A percentile compares a stretch with the other conserved stretches of the same genome.
These are phyloP conservation scores for Plectrocnemia conspersa DNA, from an alignment of 1,140 invertebrate species.

Conservation along the genomic window DNA sequence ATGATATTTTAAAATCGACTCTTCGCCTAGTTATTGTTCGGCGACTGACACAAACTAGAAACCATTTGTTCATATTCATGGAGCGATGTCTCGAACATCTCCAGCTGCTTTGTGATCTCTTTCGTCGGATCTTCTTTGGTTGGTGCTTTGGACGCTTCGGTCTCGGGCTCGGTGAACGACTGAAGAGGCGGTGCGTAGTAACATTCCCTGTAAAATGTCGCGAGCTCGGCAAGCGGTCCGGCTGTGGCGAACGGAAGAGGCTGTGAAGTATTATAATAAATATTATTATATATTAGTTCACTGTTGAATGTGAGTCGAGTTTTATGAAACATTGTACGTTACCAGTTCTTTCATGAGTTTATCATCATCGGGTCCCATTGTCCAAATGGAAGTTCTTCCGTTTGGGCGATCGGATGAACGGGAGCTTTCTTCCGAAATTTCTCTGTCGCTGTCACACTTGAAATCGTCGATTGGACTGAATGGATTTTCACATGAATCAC, in stretches of 20 bases:
- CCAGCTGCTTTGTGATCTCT: constrained; percentile 66
- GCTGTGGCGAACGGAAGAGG: constrained; percentile 56
- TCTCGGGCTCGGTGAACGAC: constrained; percentile 55
- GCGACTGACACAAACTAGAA: constrained; percentile 54
- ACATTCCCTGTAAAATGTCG: constrained; percentile 73
- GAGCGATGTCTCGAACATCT: constrained; percentile 69
- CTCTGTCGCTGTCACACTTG: constrained; percentile 3
- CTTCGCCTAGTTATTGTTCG: constrained; percentile 28
- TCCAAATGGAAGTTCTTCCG: constrained; percentile 19
- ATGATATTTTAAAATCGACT: neutral
- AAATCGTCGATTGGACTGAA: constrained; percentile 3
- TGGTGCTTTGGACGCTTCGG: constrained; percentile 17
- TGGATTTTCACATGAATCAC: constrained; percentile 8
- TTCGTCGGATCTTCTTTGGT: constrained; percentile 56
- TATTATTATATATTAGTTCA: constrained; percentile 10
- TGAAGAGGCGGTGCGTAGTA: constrained; percentile 68
- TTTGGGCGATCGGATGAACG: neutral
- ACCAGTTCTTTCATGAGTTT: constrained; percentile 34
- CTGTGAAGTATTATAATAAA: constrained; percentile 38
- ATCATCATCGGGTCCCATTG: constrained; percentile 29
- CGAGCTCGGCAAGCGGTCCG: constrained; percentile 58
- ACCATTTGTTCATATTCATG: constrained; percentile 70
- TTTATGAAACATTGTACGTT: neutral
- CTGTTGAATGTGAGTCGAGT: neutral
- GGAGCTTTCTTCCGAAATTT: neutral